Evolutionary conservation across 2,888 invertebrate genomes (phyloP), one percentile per base, ranked within the genome.

Genomic region (Meganola albula): DNA sequence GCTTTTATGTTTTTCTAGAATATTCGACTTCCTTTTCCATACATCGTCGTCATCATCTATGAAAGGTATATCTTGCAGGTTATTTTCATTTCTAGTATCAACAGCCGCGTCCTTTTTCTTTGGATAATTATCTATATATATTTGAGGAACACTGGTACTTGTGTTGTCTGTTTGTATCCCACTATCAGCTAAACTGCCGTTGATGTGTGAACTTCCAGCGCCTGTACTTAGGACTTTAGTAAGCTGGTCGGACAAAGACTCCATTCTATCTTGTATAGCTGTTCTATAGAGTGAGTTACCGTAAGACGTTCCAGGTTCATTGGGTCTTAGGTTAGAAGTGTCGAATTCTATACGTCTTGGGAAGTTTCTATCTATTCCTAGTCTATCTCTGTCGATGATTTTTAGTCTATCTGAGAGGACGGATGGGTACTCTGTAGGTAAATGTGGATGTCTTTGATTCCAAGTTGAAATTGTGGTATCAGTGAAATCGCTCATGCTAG

Each of bases 121-220:
- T 0, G 60, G 54, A 2, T 52, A 37, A 0, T 40, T 54, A 23
- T 82, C 82, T 5, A 83, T 44, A 36, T 72, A 83, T 55, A 85
- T 83, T 34, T 84, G 83, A 0, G 83, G 84, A 3, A 80, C 83
- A 29, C 82, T 84, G 0, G 82, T 83, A 27, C 82, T 83, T 0
- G 79, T 76, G n/a, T 84, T 84, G 48, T 85, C 85, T 0, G 85
- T 85, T 42, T 85, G 85, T 31, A 85, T 85, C 0, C 85, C 85
- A 31, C 84, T 84, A 33, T 85, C 85, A 0, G 85, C 84, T 37
- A 85, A 37, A 42, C 85, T 85, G 2, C 85, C 84, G 40, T 84
- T 85, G 11, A 84, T 83, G 36, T 84, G 84, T 0, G 83, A 75
- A 40, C 83, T 83, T 1, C 84, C 85, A 0, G 82, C 80, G 1